These are phyloP conservation scores for Myiozetetes cayanensis DNA, from an alignment of 2,113 vertebrate genomes.

Conservation along the genomic window DNA sequence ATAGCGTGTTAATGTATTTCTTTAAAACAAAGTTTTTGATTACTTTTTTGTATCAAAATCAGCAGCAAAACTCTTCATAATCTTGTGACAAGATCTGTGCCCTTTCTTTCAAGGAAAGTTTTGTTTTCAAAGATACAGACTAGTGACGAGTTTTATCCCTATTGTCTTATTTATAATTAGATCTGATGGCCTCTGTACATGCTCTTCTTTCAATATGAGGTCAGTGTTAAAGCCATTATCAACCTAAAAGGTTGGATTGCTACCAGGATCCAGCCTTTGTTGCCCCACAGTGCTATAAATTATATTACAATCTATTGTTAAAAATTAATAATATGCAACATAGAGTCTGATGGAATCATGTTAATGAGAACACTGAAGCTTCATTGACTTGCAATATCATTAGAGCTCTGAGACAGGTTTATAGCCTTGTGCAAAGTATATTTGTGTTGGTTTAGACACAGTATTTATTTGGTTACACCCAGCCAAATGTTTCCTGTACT, in stretches of 20 bases:
- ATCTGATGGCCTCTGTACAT: neutral
- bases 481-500: constrained; percentile 49
- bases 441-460: constrained; percentile 44
- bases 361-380: constrained; percentile 60
- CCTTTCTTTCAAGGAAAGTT: neutral
- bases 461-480: constrained; percentile 57
- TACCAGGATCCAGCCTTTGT: constrained; percentile 10
- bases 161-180: neutral
- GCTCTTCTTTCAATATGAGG: neutral
- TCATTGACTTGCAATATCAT: constrained; percentile 60
- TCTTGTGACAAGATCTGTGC: neutral
- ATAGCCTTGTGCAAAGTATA: constrained; percentile 27
- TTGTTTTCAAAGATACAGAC: neutral
- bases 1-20: neutral
- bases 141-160: neutral
- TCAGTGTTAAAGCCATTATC: constrained; percentile 17
- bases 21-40: neutral
- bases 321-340: constrained; percentile 58
- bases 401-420: constrained; percentile 51
- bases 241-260: neutral
- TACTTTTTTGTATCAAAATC: neutral
- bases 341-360: constrained; percentile 37
- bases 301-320: constrained; percentile 29
- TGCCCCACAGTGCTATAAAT: constrained; percentile 34
- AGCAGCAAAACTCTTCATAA: neutral